These are phyloP conservation scores for Semotilus atromaculatus DNA, from an alignment of 2,797 vertebrate genomes.

Conservation along the genomic window DNA sequence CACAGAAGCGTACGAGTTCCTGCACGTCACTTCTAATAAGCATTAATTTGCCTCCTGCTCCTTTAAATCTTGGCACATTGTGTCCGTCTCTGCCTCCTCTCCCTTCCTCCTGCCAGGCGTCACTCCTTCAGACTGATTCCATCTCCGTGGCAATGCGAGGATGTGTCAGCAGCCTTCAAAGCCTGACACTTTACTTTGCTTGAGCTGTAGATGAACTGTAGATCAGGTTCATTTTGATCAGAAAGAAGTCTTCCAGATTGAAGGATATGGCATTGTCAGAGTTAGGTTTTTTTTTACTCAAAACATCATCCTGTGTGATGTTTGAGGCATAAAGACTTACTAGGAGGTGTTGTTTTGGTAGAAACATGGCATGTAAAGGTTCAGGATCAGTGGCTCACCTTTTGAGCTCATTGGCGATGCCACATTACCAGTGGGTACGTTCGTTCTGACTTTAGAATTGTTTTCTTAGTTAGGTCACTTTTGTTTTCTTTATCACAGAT, in stretches of 20 bases:
- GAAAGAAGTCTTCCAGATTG: background rate
- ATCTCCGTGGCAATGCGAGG: conserved; percentile 65
- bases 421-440: conserved; percentile 81
- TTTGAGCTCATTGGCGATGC: conserved; percentile 77
- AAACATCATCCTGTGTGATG: background rate
- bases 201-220: conserved; percentile 19
- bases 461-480: background rate
- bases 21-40: conserved; percentile 42
- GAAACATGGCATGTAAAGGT: conserved; percentile 71
- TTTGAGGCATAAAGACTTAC: conserved; percentile 5
- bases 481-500: background rate
- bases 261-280: background rate
- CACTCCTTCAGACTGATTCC: conserved; percentile 72
- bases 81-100: conserved; percentile 66
- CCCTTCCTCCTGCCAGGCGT: conserved; percentile 61
- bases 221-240: conserved; percentile 10
- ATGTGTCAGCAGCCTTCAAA: conserved; percentile 65
- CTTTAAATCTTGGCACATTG: conserved; percentile 55
- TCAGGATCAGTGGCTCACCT: conserved; percentile 78
- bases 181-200: conserved; percentile 46
- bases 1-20: background rate
- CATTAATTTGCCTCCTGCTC: conserved; percentile 57
- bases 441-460: background rate
- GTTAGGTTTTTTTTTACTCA: background rate
- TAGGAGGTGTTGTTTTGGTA: conserved; percentile 71